Evolutionary conservation across 2,888 invertebrate genomes (phyloP).

Genomic region (Platycnemis pennipes): DNA sequence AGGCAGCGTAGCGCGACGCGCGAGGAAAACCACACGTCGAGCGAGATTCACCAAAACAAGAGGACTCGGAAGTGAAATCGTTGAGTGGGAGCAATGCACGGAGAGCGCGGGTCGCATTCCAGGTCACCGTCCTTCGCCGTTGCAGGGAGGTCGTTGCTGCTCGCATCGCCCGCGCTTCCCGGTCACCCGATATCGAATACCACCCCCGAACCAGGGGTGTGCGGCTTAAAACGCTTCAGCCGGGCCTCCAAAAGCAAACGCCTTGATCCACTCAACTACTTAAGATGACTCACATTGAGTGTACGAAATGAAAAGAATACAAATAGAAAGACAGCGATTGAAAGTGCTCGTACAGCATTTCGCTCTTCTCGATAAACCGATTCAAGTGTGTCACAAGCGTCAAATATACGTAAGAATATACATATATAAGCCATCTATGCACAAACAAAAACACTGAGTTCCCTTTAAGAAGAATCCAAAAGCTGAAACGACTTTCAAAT

Average conservation of each 20-base stretch:
- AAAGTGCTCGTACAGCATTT: background rate
- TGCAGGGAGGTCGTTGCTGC: background rate
- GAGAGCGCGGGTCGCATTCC: slow-evolving; percentile 12
- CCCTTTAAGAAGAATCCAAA: background rate
- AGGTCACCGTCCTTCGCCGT: background rate
- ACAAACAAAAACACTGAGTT: background rate
- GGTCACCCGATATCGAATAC: background rate
- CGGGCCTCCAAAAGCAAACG: background rate
- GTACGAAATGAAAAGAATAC: no score
- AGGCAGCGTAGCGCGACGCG: background rate
- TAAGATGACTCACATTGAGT: no score
- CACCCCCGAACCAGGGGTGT: background rate
- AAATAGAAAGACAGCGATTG: no score
- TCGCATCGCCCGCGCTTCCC: background rate
- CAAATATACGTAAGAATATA: no score
- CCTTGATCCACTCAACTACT: background rate
- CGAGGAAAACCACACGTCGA: background rate
- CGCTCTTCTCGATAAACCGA: background rate
- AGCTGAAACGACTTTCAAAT: background rate
- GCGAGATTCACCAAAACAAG: background rate
- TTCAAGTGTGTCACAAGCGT: background rate
- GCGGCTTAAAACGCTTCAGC: background rate
- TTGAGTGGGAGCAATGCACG: background rate
- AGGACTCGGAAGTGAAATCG: background rate
- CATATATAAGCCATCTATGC: background rate